phyloP scores from a whole-genome alignment of 2,888 invertebrate species.

The Andrena praecox region DNA sequence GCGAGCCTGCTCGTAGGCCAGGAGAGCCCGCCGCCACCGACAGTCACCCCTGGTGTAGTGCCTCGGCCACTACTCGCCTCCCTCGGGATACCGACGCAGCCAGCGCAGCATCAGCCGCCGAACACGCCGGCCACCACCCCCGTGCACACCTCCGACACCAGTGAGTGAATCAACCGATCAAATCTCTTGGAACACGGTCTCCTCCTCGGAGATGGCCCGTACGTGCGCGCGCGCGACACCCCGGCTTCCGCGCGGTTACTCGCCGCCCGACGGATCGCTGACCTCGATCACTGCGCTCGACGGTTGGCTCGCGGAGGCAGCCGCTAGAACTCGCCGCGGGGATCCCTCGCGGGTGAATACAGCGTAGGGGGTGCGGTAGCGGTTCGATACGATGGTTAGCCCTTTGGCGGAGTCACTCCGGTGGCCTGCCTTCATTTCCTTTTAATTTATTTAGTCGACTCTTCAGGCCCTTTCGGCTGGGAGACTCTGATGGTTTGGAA shows the following conservation, averaged over 20 bases:
- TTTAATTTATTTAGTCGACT: too few relatives aligned
- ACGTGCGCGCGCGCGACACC: conserved; percentile 12
- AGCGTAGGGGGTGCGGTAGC: background rate
- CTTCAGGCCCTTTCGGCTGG: too few relatives aligned
- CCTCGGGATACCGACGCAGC: conserved; percentile 80
- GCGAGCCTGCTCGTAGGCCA: conserved; percentile 88
- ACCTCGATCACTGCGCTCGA: conserved; percentile 47
- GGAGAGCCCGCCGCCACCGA: conserved; percentile 86
- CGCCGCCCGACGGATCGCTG: conserved; percentile 42
- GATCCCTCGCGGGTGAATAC: background rate
- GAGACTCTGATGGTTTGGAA: too few relatives aligned
- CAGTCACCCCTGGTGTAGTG: conserved; percentile 82
- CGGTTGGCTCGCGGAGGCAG: background rate
- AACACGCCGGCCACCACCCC: conserved; percentile 75
- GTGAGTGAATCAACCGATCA: conserved; percentile 79
- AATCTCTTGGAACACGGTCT: conserved; percentile 37
- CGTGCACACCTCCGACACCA: conserved; percentile 82
- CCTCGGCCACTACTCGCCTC: conserved; percentile 83
- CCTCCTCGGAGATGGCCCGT: conserved; percentile 24
- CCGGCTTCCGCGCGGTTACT: conserved; percentile 8
- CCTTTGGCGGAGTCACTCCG: too few relatives aligned
- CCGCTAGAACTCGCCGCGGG: too few relatives aligned
- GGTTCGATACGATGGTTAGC: too few relatives aligned
- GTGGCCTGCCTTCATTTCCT: too few relatives aligned
- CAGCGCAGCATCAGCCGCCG: conserved; percentile 68